Base-by-base conservation (phyloP, 2,888 invertebrate genomes). In the Chymomyza procnemis region DNA sequence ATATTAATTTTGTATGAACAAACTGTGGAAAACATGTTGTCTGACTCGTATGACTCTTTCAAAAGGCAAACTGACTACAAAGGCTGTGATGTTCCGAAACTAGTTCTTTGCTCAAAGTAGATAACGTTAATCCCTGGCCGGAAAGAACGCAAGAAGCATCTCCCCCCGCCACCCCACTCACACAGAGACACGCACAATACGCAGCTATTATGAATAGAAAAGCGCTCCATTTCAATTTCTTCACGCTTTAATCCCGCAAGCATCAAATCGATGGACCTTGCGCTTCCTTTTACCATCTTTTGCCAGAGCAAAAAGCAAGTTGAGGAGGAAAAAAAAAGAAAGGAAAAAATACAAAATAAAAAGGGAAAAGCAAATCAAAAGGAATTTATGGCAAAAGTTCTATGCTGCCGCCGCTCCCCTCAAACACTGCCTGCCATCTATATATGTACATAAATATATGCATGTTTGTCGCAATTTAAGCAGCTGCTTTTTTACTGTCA, bases 231-330 rank as follows among this genome's bases (percentile, higher is more conserved):
- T 75, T 78, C 71, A 76, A 74, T 71, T 75, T 78, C 71, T 72
- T 78, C 58, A 71, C 75, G 75, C 75, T 78, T 74, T 78, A 78
- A 78, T 71, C 71, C 72, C 78, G 47, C 9, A 12, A 41, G 34
- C 34, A 12, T 66, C 75, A 75, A 76, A 76, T 76, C 78, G 78
- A 76, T 77, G 66, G 71, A 64, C 71, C 75, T 66, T 78, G 56
- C 22, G 4, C 26, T 26, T 26, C 1, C 26, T 8, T 26, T 26
- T 4, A 4, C 26, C 4, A 4, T 6, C 26, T 6, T 5, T 8
- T 6, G 8, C 26, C 26, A 71, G 69, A 67, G 34, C 26, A 55
- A 41, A 34, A 58, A 52, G 21, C n/a, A 26, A 22, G 30, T 58
- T 9, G 41, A n/a, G 30, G n/a, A n/a, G n/a, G n/a, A 19, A 55